Evolutionary conservation across 2,113 vertebrate species (phyloP), one percentile per base, ranked within the genome.

Genomic region (Phrynosoma blainvillii): DNA sequence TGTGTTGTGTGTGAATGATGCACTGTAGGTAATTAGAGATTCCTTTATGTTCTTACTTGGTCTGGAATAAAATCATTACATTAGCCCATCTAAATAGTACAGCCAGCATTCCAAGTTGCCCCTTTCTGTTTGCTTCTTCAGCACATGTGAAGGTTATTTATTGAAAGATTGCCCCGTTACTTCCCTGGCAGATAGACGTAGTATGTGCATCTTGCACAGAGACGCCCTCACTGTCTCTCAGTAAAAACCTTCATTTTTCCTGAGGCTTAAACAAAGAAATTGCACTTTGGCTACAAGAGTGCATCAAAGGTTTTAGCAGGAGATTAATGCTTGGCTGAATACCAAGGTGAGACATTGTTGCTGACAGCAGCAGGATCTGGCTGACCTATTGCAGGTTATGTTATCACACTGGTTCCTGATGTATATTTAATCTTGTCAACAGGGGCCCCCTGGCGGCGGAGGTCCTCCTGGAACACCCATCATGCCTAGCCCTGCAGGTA

Each of bases 401-500:
- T 89, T 54, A 13, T 54, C 75, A 47, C 66, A 2, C 1, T 84
- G 80, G 71, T 81, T n/a, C 87, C 91, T 92, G 88, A 91, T 86
- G 74, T 80, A 76, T 84, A 1, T 87, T 91, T 92, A 6, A 20
- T 94, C 79, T 95, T 86, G 88, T 90, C 84, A 42, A 0, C 90
- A 99, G 99, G 99, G 98, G 91, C 98, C 98, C 25, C 98, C 98
- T 36, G 98, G 99, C 9, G 98, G 99, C 9, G 98, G 98, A 4
- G 99, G 98, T 79, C 99, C 99, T 84, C 99, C 99, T 9, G 99
- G 99, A 96, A 99, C 99, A 87, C 99, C 99, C 92, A 99, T 99
- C 96, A 99, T 99, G 98, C 99, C 99, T 91, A 99, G 99, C 94
- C 99, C 99, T 88, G 99, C 98, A 97, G 99, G 99, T 99, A 94